phyloP scores from a whole-genome alignment of 2,797 vertebrate genomes.

The Tadarida brasiliensis region DNA sequence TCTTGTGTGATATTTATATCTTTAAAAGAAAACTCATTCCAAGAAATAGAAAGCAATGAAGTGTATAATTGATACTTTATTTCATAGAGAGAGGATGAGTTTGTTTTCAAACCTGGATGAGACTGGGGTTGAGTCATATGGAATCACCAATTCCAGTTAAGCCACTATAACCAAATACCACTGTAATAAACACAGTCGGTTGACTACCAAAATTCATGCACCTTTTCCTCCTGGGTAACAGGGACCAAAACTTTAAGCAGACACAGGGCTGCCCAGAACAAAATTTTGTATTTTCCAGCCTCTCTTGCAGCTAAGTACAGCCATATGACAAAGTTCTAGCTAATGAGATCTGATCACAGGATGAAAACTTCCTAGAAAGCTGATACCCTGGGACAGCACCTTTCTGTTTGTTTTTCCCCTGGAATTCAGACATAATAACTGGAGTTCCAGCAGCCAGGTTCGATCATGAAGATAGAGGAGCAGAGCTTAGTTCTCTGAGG shows the following conservation, averaged over 20 bases:
- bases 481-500: not conserved
- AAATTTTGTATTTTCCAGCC: not conserved
- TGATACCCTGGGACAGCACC: not conserved
- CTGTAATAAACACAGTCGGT: not conserved
- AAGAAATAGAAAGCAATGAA: not conserved
- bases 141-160: not conserved
- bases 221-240: not conserved
- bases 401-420: not conserved
- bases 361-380: not conserved
- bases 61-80: not conserved
- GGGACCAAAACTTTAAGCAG: not conserved
- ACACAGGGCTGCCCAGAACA: not conserved
- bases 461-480: not conserved
- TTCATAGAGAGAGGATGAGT: not conserved
- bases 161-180: not conserved
- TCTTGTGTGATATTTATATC: not conserved
- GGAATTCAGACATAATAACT: not conserved
- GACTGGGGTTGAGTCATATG: not conserved
- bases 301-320: not conserved
- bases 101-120: not conserved
- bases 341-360: not conserved
- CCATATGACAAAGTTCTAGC: not conserved
- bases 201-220: not conserved
- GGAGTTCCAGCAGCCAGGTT: not conserved
- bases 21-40: not conserved